A percentile compares a stretch with the other conserved stretches of the same genome.
Evolutionary conservation across 1,140 invertebrate genomes (phyloP).

Genomic region (Drosophila littoralis): DNA sequence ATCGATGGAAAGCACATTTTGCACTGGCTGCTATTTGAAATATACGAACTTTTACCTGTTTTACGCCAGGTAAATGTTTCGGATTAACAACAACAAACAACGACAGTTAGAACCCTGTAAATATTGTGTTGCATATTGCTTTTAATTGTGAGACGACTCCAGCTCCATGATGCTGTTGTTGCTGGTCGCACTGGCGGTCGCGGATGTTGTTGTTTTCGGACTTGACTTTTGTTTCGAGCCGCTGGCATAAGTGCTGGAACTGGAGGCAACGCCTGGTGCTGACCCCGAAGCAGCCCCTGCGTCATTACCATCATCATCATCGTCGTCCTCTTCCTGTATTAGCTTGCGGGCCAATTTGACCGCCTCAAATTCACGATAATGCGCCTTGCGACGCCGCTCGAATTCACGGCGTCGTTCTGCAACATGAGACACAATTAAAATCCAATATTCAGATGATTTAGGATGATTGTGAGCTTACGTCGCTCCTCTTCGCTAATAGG

Average conservation of each 20-base stretch:
- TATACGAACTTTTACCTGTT: constrained; percentile 13
- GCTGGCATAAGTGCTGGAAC: constrained; percentile 52
- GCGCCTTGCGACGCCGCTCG: constrained; percentile 96
- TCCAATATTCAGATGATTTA: background rate
- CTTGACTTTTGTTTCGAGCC: constrained; percentile 50
- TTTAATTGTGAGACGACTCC: constrained; percentile 35
- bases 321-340: constrained; percentile 95
- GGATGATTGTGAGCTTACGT: constrained; percentile 68
- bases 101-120: constrained; percentile 29
- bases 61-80: constrained; percentile 25
- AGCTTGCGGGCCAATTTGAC: constrained; percentile 95
- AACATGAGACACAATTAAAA: constrained; percentile 56
- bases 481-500: constrained; percentile 87
- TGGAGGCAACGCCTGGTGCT: constrained; percentile 40
- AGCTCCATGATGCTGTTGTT: constrained; percentile 55
- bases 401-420: constrained; percentile 90
- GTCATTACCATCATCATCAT: constrained; percentile 88
- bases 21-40: constrained; percentile 25
- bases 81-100: constrained; percentile 50
- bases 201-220: constrained; percentile 41
- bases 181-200: constrained; percentile 50
- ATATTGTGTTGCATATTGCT: constrained; percentile 44
- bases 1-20: constrained; percentile 42
- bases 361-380: constrained; percentile 98
- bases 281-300: constrained; percentile 40